Percentiles rank a stretch among this genome's conserved stretches.
phyloP scores from a whole-genome alignment of 1,140 invertebrate species.

The Apis cerana region DNA sequence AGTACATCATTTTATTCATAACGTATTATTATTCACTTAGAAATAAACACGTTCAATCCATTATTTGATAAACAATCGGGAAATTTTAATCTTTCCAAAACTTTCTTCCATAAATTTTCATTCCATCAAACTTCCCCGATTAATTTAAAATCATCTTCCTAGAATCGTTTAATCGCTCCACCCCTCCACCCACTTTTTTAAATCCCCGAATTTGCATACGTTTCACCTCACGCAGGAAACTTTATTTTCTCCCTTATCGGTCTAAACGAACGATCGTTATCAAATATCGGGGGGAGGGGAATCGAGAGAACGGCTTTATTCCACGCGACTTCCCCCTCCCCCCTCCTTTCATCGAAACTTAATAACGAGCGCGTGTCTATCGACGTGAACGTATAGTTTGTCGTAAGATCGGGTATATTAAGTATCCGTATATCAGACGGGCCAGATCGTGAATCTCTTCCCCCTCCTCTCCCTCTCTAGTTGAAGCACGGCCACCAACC shows the following conservation, averaged over 20 bases:
- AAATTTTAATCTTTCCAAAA: too few species aligned
- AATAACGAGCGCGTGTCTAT: slow-evolving; percentile 47
- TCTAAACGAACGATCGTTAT: slow-evolving; percentile 33
- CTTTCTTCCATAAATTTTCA: too few species aligned
- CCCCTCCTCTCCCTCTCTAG: neutral
- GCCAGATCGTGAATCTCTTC: neutral
- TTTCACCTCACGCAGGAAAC: too few species aligned
- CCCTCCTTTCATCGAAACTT: slow-evolving; percentile 35
- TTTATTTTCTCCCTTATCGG: neutral
- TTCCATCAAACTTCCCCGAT: too few species aligned
- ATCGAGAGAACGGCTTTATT: slow-evolving; percentile 27
- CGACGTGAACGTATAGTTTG: slow-evolving; percentile 45
- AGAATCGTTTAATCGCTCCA: too few species aligned
- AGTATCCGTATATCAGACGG: slow-evolving; percentile 45
- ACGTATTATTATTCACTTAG: too few species aligned
- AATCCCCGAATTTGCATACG: slow-evolving; percentile 6
- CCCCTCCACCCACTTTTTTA: too few species aligned
- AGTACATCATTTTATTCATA: too few species aligned
- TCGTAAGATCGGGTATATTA: slow-evolving; percentile 44
- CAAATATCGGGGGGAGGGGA: neutral
- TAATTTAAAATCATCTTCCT: too few species aligned
- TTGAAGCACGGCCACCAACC: slow-evolving; percentile 17
- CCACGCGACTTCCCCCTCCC: neutral
- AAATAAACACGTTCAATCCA: too few species aligned
- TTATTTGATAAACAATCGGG: too few species aligned